These are phyloP conservation scores for Galagoides demidoff DNA, from an alignment of 2,797 vertebrate genomes.

Conservation along the genomic window DNA sequence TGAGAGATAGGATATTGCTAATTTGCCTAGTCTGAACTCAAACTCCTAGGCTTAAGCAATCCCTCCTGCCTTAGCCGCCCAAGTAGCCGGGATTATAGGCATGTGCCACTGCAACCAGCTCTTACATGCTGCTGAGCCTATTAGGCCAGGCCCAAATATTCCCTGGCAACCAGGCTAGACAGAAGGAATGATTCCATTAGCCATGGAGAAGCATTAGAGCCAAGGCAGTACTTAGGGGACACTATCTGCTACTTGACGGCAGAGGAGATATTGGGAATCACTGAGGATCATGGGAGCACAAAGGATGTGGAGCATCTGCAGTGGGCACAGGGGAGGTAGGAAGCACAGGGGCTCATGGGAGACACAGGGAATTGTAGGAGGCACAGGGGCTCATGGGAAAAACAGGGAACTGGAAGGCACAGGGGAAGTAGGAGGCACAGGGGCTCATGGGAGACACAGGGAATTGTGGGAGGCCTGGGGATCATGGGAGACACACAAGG, in stretches of 20 bases:
- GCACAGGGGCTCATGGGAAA: too few species aligned
- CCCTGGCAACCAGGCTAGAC: background rate
- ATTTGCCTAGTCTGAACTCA: background rate
- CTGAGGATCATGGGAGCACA: background rate
- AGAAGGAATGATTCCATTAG: background rate
- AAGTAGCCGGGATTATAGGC: background rate
- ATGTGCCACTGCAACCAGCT: background rate
- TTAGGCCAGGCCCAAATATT: too few species aligned
- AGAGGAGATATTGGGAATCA: background rate
- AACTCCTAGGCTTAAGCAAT: background rate
- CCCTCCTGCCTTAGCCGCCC: background rate
- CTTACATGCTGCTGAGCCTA: background rate
- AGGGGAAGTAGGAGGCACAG: background rate
- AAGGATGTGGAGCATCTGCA: too few species aligned
- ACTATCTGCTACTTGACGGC: background rate
- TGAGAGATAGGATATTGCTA: background rate
- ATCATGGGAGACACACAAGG: too few species aligned
- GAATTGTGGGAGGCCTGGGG: background rate
- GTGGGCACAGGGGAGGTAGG: background rate
- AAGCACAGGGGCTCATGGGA: too few species aligned
- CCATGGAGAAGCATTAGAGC: background rate
- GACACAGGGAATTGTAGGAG: too few species aligned
- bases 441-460: background rate
- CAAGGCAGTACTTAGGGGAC: background rate
- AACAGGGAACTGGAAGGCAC: background rate